phyloP scores from a whole-genome alignment of 2,797 vertebrate genomes.

The Podargus strigoides region DNA sequence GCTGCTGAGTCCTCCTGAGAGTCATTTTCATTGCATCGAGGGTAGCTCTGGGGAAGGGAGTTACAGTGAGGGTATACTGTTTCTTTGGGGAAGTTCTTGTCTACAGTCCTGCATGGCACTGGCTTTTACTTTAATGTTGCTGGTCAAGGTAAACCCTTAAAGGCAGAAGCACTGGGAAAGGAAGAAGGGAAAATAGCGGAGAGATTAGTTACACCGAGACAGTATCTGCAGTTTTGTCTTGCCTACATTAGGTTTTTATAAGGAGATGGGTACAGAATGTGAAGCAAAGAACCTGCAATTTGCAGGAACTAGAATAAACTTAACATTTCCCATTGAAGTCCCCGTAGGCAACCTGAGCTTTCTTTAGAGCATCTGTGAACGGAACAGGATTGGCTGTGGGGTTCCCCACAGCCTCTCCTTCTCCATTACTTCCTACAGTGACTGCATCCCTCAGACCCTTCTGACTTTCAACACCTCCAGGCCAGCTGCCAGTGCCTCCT shows the following conservation, averaged over 20 bases:
- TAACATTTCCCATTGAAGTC: background rate
- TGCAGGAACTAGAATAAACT: background rate
- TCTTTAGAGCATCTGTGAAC: background rate
- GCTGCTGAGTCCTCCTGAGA: background rate
- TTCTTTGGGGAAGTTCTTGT: background rate
- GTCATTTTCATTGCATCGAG: background rate
- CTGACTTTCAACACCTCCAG: background rate
- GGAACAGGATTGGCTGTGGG: fast-evolving
- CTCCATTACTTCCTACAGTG: background rate
- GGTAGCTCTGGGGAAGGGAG: background rate
- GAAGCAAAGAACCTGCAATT: background rate
- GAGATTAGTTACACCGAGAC: background rate
- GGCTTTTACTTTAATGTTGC: background rate
- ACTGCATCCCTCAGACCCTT: background rate
- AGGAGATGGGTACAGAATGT: background rate
- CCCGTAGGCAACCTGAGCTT: background rate
- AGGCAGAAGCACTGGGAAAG: background rate
- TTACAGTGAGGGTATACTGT: background rate
- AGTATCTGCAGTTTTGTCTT: background rate
- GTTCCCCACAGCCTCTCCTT: background rate
- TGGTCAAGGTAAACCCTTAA: background rate
- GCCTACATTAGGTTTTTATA: background rate
- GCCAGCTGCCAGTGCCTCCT: background rate
- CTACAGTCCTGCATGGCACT: background rate
- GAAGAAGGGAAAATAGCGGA: background rate